phyloP scores from a whole-genome alignment of 1,140 invertebrate genomes.

The Rhyzopertha dominica region DNA sequence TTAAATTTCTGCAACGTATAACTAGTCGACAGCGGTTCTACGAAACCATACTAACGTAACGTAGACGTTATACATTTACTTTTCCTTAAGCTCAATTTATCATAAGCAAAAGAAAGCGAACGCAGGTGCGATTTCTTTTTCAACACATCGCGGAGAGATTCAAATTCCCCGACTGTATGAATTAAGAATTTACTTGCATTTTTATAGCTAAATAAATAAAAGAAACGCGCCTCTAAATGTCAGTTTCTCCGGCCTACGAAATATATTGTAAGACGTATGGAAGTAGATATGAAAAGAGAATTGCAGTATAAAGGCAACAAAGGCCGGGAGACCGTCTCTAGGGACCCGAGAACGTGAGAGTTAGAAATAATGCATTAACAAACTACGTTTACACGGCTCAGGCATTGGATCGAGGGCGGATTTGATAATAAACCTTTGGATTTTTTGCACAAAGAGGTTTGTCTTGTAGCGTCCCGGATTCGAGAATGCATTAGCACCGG shows the following conservation, averaged over 20 bases:
- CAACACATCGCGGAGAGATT: background rate
- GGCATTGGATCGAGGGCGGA: too few relatives aligned
- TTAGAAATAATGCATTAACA: slow-evolving; percentile 38
- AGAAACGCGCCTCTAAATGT: slow-evolving; percentile 28
- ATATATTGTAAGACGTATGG: slow-evolving; percentile 28
- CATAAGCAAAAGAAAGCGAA: too few relatives aligned
- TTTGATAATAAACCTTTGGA: too few relatives aligned
- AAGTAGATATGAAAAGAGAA: slow-evolving; percentile 39
- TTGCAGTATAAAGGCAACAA: slow-evolving; percentile 40
- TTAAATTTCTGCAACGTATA: too few relatives aligned
- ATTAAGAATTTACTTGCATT: slow-evolving; percentile 29
- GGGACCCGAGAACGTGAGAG: slow-evolving; percentile 25
- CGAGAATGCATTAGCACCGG: too few relatives aligned
- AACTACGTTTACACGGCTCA: too few relatives aligned
- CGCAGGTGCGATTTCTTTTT: background rate
- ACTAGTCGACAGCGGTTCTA: too few relatives aligned
- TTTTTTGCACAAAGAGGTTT: too few relatives aligned
- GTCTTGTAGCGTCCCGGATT: too few relatives aligned
- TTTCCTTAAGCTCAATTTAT: too few relatives aligned
- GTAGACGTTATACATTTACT: too few relatives aligned
- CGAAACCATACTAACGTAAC: too few relatives aligned
- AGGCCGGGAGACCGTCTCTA: slow-evolving; percentile 26
- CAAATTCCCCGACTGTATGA: slow-evolving; percentile 8
- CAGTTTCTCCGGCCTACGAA: slow-evolving; percentile 26
- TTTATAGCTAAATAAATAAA: slow-evolving; percentile 31